Evolutionary conservation across 2,797 vertebrate species (phyloP), one percentile per base, ranked within the genome.

Genomic region (Alosa sapidissima): DNA sequence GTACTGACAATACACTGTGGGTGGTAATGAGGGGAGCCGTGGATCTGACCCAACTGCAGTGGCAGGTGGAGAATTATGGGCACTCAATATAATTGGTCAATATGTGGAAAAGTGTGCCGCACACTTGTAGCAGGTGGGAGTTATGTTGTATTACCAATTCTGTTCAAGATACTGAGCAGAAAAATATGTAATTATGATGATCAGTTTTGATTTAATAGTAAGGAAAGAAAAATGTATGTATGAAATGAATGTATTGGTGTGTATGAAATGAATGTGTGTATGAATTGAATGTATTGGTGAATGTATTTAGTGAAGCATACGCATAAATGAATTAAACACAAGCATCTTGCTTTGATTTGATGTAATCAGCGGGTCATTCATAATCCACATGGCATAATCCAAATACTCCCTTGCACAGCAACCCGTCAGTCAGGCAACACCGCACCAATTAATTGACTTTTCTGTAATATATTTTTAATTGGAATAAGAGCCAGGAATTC

Each of bases 1-100:
- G 33, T 13, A 24, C 60, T 65, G 86, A 90, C 89, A 91, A 89
- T 89, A 92, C 88, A 88, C 55, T 72, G 84, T 85, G 86, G 49
- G 84, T 60, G 81, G 85, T 68, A 72, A 81, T 13, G 62, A 88
- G 86, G 84, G 81, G 4, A 41, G 72, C 24, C 9, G 10, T n/a
- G 9, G 33, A 13, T 41, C 9, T 72, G 65, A 72, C 28, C 65
- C 4, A 13, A 16, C 65, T 36, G 33, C 33, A 36, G 65, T 10
- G 28, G 28, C 65, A 14, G 65, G 14, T 36, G 11, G 33, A 72
- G 28, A 72, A 72, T 36, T 72, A 36, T 36, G 33, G 14, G 28
- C 33, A 72, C 11, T 36, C 65, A 72, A 14, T 11, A 36, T 72
- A 72, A 68, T 68, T 68, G 62, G 24, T 68, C 62, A 65, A 13